phyloP scores from a whole-genome alignment of 2,113 vertebrate species.

The Pagrus major region DNA sequence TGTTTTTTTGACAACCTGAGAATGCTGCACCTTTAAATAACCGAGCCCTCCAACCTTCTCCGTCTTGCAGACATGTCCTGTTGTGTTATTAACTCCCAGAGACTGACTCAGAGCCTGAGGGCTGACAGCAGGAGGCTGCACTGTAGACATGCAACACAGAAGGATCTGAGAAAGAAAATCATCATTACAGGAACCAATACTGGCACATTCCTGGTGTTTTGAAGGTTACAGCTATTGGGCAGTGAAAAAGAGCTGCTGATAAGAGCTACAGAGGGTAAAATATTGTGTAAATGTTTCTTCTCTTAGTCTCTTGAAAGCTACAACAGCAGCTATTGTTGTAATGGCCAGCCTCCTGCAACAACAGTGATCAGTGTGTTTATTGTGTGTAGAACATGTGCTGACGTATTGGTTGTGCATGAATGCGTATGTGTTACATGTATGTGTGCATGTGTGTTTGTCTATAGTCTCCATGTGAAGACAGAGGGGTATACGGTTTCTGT shows the following conservation, averaged over 20 bases:
- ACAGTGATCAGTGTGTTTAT: neutral
- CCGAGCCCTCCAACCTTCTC: neutral
- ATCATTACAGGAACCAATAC: constrained; percentile 4
- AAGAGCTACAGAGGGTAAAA: neutral
- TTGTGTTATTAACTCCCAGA: constrained; percentile 27
- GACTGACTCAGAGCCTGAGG: constrained; percentile 12
- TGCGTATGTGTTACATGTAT: neutral
- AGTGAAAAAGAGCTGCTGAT: neutral
- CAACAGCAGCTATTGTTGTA: constrained; percentile 16
- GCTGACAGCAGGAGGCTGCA: constrained; percentile 25
- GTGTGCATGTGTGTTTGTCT: constrained; percentile 16
- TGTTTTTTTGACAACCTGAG: too few relatives aligned
- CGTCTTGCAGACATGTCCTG: neutral
- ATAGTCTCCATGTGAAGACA: neutral
- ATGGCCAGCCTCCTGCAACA: neutral
- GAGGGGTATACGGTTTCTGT: constrained; percentile 56
- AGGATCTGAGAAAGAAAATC: constrained; percentile 11
- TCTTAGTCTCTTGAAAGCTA: neutral
- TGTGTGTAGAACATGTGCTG: neutral
- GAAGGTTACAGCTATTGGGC: neutral
- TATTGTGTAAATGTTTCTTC: neutral
- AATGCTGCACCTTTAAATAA: too few relatives aligned
- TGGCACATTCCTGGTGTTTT: neutral
- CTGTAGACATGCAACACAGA: constrained; percentile 3
- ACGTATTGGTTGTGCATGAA: neutral